Evolutionary conservation across 2,113 vertebrate species (phyloP).

Genomic region (Bubalus kerabau): DNA sequence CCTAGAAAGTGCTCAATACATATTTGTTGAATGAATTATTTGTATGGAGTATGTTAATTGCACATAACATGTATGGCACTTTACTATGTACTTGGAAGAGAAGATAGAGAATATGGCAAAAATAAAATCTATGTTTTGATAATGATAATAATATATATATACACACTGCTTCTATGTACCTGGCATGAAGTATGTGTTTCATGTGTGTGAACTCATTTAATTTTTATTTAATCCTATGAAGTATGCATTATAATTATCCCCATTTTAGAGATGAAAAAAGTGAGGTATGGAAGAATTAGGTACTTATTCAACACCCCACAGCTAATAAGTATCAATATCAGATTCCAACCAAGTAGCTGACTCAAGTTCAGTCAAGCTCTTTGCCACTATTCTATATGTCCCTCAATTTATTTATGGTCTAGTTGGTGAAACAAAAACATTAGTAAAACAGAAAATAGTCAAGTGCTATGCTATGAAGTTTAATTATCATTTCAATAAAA

Average conservation of each 20-base stretch:
- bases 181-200: not conserved
- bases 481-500: not conserved
- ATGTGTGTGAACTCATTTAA: not conserved
- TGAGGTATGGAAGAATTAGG: not conserved
- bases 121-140: not conserved
- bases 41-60: not conserved
- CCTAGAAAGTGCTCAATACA: not conserved
- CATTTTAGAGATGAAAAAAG: not conserved
- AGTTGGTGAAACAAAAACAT: not conserved
- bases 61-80: not conserved
- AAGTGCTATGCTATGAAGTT: not conserved
- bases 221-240: not conserved
- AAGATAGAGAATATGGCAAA: not conserved
- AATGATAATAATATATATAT: not conserved
- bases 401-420: not conserved
- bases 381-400: not conserved
- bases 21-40: not conserved
- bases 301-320: not conserved
- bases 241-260: not conserved
- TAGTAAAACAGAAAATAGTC: conserved; percentile 23
- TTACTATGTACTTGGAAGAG: not conserved
- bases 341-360: not conserved
- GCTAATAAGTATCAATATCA: not conserved
- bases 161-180: not conserved
- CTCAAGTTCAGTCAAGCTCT: not conserved